Conservation (phyloP, 2,797 vertebrate genomes). For the Microctenopoma lineatum region DNA sequence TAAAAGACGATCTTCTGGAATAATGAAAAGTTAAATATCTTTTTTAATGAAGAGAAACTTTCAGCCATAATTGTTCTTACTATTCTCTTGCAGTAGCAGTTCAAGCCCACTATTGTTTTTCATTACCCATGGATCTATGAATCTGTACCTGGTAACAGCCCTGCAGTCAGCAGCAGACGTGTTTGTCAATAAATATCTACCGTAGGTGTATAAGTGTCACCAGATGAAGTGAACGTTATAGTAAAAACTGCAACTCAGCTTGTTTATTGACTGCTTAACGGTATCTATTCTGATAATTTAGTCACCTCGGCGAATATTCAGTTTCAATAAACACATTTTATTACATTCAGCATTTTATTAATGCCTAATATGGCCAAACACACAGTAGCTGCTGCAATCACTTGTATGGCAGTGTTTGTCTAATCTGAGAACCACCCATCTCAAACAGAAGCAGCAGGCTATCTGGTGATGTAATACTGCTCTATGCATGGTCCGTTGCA, state of each 20-base stretch:
- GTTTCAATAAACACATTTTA: background rate
- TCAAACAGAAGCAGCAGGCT: conserved; percentile 41
- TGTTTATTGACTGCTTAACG: conserved; percentile 1
- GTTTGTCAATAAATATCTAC: background rate
- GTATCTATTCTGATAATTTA: background rate
- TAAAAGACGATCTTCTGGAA: no score
- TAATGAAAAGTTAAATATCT: no score
- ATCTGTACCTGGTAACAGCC: background rate
- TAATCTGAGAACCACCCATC: conserved; percentile 24
- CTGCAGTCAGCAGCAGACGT: background rate
- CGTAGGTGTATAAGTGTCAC: background rate
- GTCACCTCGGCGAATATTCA: background rate
- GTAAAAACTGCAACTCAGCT: background rate
- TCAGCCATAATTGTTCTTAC: no score
- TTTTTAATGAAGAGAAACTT: no score
- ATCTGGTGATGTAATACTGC: conserved; percentile 61
- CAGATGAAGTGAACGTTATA: no score
- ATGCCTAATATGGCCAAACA: background rate
- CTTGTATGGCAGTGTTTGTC: conserved; percentile 38
- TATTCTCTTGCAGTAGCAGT: no score
- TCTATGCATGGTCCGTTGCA: conserved; percentile 47
- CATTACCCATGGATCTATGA: no score
- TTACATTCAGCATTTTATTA: background rate
- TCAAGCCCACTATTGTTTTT: no score
- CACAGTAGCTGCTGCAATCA: background rate